Conservation (phyloP, 1,140 invertebrate genomes). For the Mamestra configurata region DNA sequence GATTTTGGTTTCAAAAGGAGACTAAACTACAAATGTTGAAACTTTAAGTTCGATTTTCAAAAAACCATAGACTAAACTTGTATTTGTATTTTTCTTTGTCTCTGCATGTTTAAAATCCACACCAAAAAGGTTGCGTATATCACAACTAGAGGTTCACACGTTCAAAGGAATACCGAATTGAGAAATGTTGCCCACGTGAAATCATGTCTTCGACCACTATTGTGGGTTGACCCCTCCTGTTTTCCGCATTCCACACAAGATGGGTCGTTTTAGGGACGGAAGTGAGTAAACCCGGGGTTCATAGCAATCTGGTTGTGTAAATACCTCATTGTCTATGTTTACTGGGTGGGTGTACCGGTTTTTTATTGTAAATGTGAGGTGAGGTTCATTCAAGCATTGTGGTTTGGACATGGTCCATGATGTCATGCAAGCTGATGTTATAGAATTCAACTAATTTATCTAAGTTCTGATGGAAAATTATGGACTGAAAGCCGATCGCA, state of each 20-base stretch:
- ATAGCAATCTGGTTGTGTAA: constrained; percentile 60
- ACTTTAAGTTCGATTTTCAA: background rate
- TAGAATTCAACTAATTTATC: background rate
- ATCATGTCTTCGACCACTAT: constrained; percentile 56
- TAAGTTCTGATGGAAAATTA: background rate
- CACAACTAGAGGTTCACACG: constrained; percentile 63
- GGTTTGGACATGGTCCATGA: constrained; percentile 26
- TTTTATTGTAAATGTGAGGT: constrained; percentile 58
- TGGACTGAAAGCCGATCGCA: background rate
- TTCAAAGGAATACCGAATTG: constrained; percentile 60
- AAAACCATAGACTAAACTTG: background rate
- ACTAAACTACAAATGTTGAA: background rate
- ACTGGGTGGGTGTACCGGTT: constrained; percentile 69
- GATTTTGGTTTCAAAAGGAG: background rate
- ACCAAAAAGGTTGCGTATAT: constrained; percentile 31
- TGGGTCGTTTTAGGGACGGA: constrained; percentile 47
- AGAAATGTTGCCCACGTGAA: constrained; percentile 70
- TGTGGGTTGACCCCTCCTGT: constrained; percentile 53
- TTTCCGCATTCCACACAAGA: constrained; percentile 47
- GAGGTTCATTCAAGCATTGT: constrained; percentile 52
- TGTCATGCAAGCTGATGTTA: background rate
- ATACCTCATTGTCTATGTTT: constrained; percentile 67
- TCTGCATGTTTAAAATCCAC: background rate
- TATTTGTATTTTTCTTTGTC: background rate
- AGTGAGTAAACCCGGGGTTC: constrained; percentile 54